A percentile compares a stretch with the other conserved stretches of the same genome.
Evolutionary conservation across 2,113 vertebrate species (phyloP).

Genomic region (Climacteris rufus): DNA sequence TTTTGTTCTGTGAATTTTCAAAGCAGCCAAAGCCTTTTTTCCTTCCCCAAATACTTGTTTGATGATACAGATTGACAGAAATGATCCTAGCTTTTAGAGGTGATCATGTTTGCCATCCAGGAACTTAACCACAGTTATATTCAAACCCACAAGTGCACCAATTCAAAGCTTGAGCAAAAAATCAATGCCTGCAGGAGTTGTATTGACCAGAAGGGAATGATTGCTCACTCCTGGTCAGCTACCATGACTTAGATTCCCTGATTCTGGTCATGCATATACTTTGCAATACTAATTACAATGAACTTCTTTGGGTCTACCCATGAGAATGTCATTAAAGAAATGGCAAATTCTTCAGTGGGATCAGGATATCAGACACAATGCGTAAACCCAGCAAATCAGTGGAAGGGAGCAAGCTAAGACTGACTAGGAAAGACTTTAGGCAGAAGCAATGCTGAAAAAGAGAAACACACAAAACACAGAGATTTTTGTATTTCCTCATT

Average conservation of each 20-base stretch:
- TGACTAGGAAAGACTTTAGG: background rate
- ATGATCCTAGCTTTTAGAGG: background rate
- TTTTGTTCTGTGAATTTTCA: background rate
- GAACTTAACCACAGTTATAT: background rate
- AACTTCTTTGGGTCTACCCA: background rate
- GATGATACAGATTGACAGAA: background rate
- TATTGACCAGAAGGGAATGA: background rate
- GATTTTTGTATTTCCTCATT: background rate
- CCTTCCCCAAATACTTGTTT: background rate
- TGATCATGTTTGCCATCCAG: background rate
- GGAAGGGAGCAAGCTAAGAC: background rate
- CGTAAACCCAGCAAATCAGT: background rate
- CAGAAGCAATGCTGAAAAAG: background rate
- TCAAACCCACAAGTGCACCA: background rate
- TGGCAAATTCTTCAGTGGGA: background rate
- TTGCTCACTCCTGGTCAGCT: background rate
- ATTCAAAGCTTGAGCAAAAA: background rate
- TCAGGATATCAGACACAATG: background rate
- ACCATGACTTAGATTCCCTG: background rate
- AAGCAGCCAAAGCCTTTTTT: background rate
- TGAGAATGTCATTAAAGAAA: background rate
- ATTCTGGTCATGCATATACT: background rate
- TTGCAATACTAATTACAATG: background rate
- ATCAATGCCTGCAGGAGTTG: rapidly evolving
- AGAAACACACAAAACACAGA: background rate